These are phyloP conservation scores for Latheticus oryzae DNA, from an alignment of 2,888 invertebrate genomes.

Conservation along the genomic window DNA sequence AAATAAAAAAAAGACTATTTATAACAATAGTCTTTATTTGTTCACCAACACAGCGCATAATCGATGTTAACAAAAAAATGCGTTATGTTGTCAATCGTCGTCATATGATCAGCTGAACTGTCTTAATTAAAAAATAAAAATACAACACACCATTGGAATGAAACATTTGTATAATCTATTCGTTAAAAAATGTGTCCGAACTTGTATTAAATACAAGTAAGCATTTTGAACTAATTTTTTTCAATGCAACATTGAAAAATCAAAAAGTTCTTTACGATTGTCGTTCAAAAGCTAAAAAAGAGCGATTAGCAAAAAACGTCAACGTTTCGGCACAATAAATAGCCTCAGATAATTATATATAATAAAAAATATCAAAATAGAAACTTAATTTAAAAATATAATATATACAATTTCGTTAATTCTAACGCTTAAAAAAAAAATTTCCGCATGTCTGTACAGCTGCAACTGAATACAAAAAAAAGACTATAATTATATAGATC, in stretches of 20 bases:
- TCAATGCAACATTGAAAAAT: no score
- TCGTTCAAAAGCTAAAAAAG: no score
- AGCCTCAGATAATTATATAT: conserved; percentile 46
- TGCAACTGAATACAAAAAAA: conserved; percentile 19
- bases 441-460: conserved; percentile 37
- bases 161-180: conserved; percentile 26
- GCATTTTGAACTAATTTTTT: no score
- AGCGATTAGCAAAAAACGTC: conserved; percentile 42
- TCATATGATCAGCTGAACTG: conserved; percentile 29
- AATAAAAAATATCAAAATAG: conserved; percentile 60
- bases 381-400: conserved; percentile 56
- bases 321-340: conserved; percentile 43
- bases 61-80: conserved; percentile 9
- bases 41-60: conserved; percentile 8
- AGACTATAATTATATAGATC: conserved; percentile 4
- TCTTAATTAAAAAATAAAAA: neutral
- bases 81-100: conserved; percentile 7
- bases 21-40: conserved; percentile 57
- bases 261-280: no score
- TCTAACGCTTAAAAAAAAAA: conserved; percentile 28
- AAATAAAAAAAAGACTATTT: conserved; percentile 54
- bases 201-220: conserved; percentile 45
- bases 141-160: conserved; percentile 49
- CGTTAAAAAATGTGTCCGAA: conserved; percentile 31
- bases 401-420: conserved; percentile 52